phyloP scores from a whole-genome alignment of 1,140 invertebrate species.

The Heliconius hewitsoni region DNA sequence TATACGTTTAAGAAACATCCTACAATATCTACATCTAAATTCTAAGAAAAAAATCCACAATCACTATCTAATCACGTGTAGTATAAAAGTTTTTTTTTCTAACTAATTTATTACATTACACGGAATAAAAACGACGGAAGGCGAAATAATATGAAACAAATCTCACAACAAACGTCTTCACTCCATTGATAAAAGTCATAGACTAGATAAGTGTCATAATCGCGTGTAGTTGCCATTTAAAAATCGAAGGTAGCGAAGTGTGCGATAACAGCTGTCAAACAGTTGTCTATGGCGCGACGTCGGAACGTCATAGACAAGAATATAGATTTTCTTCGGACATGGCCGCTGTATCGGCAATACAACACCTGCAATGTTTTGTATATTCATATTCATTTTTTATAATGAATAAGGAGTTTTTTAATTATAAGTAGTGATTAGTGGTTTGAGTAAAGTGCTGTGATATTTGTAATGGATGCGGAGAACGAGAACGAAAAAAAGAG shows the following conservation, averaged over 20 bases:
- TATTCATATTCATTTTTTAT: conserved; percentile 79
- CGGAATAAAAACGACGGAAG: conserved; percentile 67
- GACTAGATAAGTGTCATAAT: conserved; percentile 59
- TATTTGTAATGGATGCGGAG: conserved; percentile 82
- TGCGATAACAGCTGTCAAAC: conserved; percentile 56
- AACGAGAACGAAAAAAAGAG: conserved; percentile 82
- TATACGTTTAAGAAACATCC: conserved; percentile 73
- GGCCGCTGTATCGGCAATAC: conserved; percentile 80
- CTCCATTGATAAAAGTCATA: conserved; percentile 71
- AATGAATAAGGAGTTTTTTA: conserved; percentile 80
- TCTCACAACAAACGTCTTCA: conserved; percentile 73
- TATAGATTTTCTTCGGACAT: conserved; percentile 80
- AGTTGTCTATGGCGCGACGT: conserved; percentile 55
- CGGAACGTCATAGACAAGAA: conserved; percentile 69
- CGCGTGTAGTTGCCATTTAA: conserved; percentile 33
- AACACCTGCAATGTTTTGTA: conserved; percentile 80
- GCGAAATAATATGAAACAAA: conserved; percentile 76
- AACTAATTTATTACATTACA: conserved; percentile 75
- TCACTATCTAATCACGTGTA: conserved; percentile 57
- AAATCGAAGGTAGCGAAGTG: conserved; percentile 35
- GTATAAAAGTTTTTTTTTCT: conserved; percentile 69
- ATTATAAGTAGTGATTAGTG: conserved; percentile 74
- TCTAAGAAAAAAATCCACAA: conserved; percentile 62
- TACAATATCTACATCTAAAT: conserved; percentile 74
- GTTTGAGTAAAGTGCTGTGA: conserved; percentile 78